Evolutionary conservation across 2,113 vertebrate genomes (phyloP).

Genomic region (Calidris pygmaea): DNA sequence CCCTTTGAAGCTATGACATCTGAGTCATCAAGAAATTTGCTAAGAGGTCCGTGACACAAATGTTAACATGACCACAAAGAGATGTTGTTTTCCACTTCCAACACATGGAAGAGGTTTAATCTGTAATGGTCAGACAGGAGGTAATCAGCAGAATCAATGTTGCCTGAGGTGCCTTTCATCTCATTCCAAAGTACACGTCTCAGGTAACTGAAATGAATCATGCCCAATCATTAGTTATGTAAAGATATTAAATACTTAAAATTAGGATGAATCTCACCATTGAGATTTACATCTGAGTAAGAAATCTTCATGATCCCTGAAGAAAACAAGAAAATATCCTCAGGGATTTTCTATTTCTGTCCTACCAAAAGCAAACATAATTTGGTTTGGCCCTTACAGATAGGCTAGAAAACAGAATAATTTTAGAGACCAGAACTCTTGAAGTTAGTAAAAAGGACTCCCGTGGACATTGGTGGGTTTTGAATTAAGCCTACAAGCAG

Average conservation of each 20-base stretch:
- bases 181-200: not conserved
- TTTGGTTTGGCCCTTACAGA: not conserved
- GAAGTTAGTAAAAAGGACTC: not conserved
- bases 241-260: not conserved
- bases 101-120: not conserved
- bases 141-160: not conserved
- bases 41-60: not conserved
- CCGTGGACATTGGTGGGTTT: not conserved
- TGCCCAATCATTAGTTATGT: not conserved
- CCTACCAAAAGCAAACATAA: not conserved
- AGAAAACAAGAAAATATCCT: not conserved
- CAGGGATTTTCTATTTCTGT: not conserved
- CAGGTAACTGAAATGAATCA: slow-evolving; percentile 8
- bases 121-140: not conserved
- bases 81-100: not conserved
- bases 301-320: not conserved
- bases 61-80: not conserved
- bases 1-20: not conserved
- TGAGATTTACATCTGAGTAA: not conserved
- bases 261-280: not conserved
- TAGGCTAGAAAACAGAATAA: not conserved
- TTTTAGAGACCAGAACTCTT: not conserved
- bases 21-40: not conserved
- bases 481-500: not conserved
- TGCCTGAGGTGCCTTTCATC: not conserved